Conservation (phyloP, 2,113 vertebrate genomes). For the Equus quagga region DNA sequence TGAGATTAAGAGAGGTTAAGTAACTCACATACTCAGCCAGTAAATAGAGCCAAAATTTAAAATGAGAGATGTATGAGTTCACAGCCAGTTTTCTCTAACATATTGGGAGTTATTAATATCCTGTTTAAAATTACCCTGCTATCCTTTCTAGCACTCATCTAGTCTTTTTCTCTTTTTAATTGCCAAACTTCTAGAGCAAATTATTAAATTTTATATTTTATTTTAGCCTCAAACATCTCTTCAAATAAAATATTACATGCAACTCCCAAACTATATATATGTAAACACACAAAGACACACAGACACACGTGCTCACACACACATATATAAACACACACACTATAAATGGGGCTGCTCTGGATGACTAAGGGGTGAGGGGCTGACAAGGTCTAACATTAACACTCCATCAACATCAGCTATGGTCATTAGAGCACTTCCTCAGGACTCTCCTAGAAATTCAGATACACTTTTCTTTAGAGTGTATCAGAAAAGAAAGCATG, state of each 20-base stretch:
- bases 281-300: neutral
- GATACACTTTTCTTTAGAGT: neutral
- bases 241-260: neutral
- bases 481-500: too few species aligned
- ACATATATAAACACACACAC: too few species aligned
- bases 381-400: neutral
- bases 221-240: neutral
- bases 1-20: neutral
- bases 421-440: neutral
- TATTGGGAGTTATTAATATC: constrained; percentile 18
- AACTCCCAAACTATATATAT: neutral
- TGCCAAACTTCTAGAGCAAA: neutral
- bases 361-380: neutral
- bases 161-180: constrained; percentile 37
- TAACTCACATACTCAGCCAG: neutral
- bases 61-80: neutral
- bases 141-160: neutral
- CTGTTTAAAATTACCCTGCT: constrained; percentile 30
- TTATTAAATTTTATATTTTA: constrained; percentile 5
- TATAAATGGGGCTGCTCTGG: neutral
- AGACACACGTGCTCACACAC: neutral
- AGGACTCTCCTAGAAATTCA: neutral
- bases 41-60: neutral
- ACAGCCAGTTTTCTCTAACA: neutral
- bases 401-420: neutral